These are phyloP conservation scores for Mormyrus proboscirostris DNA, from an alignment of 2,797 vertebrate genomes.

Conservation along the genomic window DNA sequence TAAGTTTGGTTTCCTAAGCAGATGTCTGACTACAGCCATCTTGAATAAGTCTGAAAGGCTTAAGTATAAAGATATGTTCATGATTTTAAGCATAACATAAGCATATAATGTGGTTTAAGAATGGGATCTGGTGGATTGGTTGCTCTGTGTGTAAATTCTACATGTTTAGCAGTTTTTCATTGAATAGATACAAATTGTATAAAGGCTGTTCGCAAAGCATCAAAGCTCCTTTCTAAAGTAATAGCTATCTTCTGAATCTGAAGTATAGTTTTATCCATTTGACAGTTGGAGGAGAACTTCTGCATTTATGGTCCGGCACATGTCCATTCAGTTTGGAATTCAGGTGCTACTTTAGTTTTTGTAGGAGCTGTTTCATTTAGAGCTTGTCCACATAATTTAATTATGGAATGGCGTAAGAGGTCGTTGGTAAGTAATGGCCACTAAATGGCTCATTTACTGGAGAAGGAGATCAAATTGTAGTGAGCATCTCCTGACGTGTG, in stretches of 20 bases:
- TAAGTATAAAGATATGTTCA: constrained; percentile 5
- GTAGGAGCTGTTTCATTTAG: neutral
- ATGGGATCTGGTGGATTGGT: neutral
- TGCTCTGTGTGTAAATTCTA: neutral
- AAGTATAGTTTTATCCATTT: neutral
- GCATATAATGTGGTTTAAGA: neutral
- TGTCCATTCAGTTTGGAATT: neutral
- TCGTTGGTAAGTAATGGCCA: neutral
- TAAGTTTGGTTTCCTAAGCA: neutral
- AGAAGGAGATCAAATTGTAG: neutral
- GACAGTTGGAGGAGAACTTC: neutral
- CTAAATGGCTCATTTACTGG: neutral
- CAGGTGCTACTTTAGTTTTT: neutral
- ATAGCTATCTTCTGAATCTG: neutral
- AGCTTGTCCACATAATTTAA: neutral
- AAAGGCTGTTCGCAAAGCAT: neutral
- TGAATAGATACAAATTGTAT: neutral
- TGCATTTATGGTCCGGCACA: neutral
- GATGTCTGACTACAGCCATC: neutral
- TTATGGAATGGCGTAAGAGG: neutral
- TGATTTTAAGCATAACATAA: neutral
- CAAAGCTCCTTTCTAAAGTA: neutral
- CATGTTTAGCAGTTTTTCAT: neutral
- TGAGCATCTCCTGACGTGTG: neutral
- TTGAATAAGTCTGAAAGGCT: neutral